Conservation (phyloP, 2,888 invertebrate species). For the Ethmia dodecea region DNA sequence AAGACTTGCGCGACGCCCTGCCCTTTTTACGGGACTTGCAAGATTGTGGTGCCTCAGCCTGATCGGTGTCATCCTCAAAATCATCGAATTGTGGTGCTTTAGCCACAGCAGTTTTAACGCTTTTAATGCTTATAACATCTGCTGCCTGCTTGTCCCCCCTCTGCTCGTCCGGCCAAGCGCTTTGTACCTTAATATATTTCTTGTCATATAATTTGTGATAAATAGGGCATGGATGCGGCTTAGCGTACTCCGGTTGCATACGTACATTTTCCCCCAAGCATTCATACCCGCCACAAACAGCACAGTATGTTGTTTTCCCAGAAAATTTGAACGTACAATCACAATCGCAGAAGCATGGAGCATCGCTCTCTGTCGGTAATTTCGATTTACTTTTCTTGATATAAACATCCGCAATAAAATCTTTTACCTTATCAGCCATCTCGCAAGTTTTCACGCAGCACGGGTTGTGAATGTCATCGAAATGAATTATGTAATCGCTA, state of each 20-base stretch:
- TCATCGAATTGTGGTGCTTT: too few relatives aligned
- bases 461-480: constrained; percentile 52
- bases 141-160: constrained; percentile 15
- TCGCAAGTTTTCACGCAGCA: constrained; percentile 60
- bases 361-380: constrained; percentile 23
- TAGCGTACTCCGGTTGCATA: constrained; percentile 44
- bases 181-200: constrained; percentile 41
- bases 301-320: constrained; percentile 60
- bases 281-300: constrained; percentile 65
- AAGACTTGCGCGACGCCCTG: too few relatives aligned
- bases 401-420: constrained; percentile 46
- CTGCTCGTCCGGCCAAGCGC: constrained; percentile 54
- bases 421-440: constrained; percentile 54
- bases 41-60: not conserved
- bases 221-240: constrained; percentile 64
- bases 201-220: constrained; percentile 65
- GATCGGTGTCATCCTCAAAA: too few relatives aligned
- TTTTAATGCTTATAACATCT: constrained; percentile 24
- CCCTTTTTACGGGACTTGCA: not conserved
- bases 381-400: not conserved
- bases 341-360: constrained; percentile 63
- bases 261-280: constrained; percentile 55
- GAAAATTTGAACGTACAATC: constrained; percentile 56
- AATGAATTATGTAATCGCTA: constrained; percentile 45
- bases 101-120: constrained; percentile 24